phyloP scores from a whole-genome alignment of 2,113 vertebrate genomes.

The Calyptomena viridis region DNA sequence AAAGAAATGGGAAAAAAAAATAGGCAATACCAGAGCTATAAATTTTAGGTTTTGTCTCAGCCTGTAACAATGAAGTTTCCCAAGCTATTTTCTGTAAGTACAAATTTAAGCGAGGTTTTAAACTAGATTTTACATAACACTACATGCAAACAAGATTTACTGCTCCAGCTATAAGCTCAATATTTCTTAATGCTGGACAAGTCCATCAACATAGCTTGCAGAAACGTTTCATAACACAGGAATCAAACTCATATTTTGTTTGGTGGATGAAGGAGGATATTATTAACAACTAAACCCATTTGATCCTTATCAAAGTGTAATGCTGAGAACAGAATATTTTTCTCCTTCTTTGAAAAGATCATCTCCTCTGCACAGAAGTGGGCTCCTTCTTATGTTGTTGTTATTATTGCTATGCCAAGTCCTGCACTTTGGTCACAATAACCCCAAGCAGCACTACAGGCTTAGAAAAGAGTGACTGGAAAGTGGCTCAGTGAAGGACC shows the following conservation, averaged over 20 bases:
- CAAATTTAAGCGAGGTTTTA: not conserved
- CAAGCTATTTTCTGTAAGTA: not conserved
- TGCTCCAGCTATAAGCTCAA: not conserved
- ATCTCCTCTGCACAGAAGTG: not conserved
- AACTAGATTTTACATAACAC: not conserved
- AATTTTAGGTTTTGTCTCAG: not conserved
- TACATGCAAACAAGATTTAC: not conserved
- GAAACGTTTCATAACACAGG: not conserved
- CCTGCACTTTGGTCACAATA: not conserved
- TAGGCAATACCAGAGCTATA: not conserved
- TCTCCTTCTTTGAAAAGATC: not conserved
- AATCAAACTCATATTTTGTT: not conserved
- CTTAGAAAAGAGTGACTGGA: rapidly evolving
- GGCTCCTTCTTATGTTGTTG: not conserved
- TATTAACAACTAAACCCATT: not conserved
- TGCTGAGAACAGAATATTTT: not conserved
- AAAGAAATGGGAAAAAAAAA: not conserved
- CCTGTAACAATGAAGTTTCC: not conserved
- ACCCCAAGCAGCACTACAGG: not conserved
- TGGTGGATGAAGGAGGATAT: not conserved
- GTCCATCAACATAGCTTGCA: not conserved
- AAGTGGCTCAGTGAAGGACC: rapidly evolving
- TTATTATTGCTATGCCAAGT: not conserved
- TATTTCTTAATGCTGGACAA: not conserved
- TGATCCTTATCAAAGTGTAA: not conserved